These are phyloP conservation scores for Oconnorella tubifera DNA, from an alignment of 2,888 invertebrate species.

Conservation along the genomic window DNA sequence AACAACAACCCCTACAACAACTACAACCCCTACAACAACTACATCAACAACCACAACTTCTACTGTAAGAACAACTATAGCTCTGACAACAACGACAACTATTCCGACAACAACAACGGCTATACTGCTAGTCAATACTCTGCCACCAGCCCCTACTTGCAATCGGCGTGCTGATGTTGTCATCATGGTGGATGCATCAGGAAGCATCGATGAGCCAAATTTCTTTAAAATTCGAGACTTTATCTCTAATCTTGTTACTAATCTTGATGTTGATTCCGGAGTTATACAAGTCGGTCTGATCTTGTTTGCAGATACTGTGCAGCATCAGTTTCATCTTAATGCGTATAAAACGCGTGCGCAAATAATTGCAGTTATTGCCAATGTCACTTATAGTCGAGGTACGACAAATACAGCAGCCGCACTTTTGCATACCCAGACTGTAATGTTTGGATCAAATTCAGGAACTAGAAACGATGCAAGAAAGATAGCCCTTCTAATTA, in stretches of 20 bases:
- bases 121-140: background rate
- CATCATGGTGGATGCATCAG: constrained; percentile 11
- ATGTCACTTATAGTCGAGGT: background rate
- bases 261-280: constrained; percentile 14
- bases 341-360: constrained; percentile 5
- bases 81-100: background rate
- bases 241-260: background rate
- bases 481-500: constrained; percentile 4
- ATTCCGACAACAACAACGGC: background rate
- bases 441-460: background rate
- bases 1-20: constrained; percentile 11
- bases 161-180: constrained; percentile 3
- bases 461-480: background rate
- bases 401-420: constrained; percentile 2
- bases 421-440: background rate
- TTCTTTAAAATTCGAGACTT: background rate
- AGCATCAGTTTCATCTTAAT: background rate
- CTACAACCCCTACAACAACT: background rate
- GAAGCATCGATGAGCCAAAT: constrained; percentile 13
- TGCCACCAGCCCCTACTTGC: background rate
- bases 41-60: background rate
- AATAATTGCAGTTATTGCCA: constrained; percentile 2
- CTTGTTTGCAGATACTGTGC: background rate
- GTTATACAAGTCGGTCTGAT: constrained; percentile 1
- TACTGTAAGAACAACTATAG: background rate